Percentiles rank a stretch among this genome's conserved stretches.
Conservation (phyloP, 2,797 vertebrate genomes). For the Ceryle rudis region DNA sequence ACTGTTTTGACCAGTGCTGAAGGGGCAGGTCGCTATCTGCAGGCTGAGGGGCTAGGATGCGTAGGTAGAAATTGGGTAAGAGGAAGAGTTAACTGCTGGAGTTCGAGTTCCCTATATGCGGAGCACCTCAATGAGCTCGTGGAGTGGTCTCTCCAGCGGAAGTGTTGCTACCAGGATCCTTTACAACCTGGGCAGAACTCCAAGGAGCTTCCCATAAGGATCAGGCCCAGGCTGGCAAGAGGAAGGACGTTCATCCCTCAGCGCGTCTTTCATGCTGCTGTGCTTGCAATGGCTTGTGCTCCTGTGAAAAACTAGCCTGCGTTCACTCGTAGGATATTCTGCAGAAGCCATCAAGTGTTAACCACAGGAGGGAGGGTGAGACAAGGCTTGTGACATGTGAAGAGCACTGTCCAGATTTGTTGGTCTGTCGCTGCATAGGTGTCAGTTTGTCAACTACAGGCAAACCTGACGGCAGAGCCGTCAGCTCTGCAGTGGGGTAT, state of each 20-base stretch:
- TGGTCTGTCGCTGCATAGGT: rapidly evolving
- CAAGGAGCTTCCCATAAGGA: background rate
- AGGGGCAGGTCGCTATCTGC: background rate
- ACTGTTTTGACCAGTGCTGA: background rate
- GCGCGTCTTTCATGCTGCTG: background rate
- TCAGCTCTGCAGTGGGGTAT: background rate
- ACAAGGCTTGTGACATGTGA: background rate
- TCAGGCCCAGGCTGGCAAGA: background rate
- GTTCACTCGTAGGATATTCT: rapidly evolving
- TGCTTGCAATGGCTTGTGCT: background rate
- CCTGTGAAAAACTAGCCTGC: rapidly evolving
- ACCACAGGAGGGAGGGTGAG: background rate
- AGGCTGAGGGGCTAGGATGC: too few relatives aligned
- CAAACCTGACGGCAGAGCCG: rapidly evolving
- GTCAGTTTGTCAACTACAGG: background rate
- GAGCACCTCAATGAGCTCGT: background rate
- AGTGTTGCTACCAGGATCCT: background rate
- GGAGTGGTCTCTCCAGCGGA: background rate
- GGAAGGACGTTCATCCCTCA: background rate
- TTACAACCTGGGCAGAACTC: background rate
- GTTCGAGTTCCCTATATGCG: background rate
- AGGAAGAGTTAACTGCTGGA: background rate
- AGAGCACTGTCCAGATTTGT: too few relatives aligned
- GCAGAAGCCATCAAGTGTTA: background rate
- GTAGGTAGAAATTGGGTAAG: background rate